Conservation (phyloP, 2,113 vertebrate genomes). For the Vireo altiloquus region DNA sequence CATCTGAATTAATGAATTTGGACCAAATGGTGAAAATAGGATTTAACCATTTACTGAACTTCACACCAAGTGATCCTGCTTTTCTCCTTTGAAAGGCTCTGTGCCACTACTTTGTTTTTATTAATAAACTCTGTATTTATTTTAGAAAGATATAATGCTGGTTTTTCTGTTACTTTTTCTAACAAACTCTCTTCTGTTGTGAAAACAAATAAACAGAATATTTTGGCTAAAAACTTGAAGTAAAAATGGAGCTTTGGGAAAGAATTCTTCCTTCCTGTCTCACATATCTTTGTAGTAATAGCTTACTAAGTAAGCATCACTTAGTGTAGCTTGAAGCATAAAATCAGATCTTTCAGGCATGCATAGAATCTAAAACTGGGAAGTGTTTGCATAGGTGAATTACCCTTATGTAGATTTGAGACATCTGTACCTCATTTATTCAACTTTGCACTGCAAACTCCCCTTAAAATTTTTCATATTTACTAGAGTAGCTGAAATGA, state of each 20-base stretch:
- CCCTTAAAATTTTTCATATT: not conserved
- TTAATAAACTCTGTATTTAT: not conserved
- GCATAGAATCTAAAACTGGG: not conserved
- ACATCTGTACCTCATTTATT: not conserved
- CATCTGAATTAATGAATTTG: constrained; percentile 8
- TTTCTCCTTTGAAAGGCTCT: not conserved
- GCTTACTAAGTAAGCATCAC: no score
- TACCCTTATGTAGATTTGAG: not conserved
- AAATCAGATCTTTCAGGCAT: not conserved
- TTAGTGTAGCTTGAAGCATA: not conserved
- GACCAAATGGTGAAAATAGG: not conserved
- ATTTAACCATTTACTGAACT: not conserved
- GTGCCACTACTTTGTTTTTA: not conserved
- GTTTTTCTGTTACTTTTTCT: not conserved
- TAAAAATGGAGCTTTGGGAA: not conserved
- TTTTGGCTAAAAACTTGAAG: not conserved
- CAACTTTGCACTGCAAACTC: not conserved
- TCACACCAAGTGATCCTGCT: not conserved
- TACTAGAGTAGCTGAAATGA: not conserved
- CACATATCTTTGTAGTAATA: not conserved
- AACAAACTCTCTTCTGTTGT: not conserved
- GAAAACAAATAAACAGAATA: not conserved
- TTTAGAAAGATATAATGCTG: not conserved
- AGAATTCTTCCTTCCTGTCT: not conserved
- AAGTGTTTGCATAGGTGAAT: not conserved